Base-by-base conservation (phyloP, 2,888 invertebrate species). In the Villa cingulata region DNA sequence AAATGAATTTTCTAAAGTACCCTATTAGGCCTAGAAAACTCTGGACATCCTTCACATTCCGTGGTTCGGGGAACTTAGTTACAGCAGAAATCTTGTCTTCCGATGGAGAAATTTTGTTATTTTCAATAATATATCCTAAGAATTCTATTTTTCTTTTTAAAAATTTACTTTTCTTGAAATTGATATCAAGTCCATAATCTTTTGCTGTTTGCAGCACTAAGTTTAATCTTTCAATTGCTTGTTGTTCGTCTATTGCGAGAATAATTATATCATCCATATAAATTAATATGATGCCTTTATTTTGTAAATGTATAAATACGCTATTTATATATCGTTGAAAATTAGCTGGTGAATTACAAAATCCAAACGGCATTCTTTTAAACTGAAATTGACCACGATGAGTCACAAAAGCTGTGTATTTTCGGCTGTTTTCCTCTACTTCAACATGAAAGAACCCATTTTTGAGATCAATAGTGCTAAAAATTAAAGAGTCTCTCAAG, bases 141-240 rank as follows among this genome's bases (percentile, higher is more conserved):
- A 51, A 56, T 7, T 41, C 27, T 1, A 52, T 46, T 14, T 18
- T 18, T 1, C n/a, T 32, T 45, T 51, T 29, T 18, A 58, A 48
- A 46, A 58, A 58, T 20, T 48, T 37, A 43, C 57, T 57, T 42
- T 57, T 59, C 27, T 46, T 38, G n/a, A n/a, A n/a, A n/a, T n/a
- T n/a, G n/a, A n/a, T n/a, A n/a, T n/a, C n/a, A n/a, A n/a, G n/a
- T n/a, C n/a, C n/a, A n/a, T n/a, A n/a, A n/a, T n/a, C n/a, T n/a
- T n/a, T n/a, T n/a, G n/a, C n/a, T n/a, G n/a, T n/a, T n/a, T n/a
- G n/a, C n/a, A n/a, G n/a, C n/a, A n/a, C n/a, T n/a, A n/a, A n/a
- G n/a, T n/a, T n/a, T n/a, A n/a, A n/a, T n/a, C n/a, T n/a, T n/a
- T n/a, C n/a, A n/a, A n/a, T n/a, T n/a, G n/a, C n/a, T n/a, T n/a